Conservation (phyloP, 1,140 invertebrate genomes). For the Zaprionus davidi region DNA sequence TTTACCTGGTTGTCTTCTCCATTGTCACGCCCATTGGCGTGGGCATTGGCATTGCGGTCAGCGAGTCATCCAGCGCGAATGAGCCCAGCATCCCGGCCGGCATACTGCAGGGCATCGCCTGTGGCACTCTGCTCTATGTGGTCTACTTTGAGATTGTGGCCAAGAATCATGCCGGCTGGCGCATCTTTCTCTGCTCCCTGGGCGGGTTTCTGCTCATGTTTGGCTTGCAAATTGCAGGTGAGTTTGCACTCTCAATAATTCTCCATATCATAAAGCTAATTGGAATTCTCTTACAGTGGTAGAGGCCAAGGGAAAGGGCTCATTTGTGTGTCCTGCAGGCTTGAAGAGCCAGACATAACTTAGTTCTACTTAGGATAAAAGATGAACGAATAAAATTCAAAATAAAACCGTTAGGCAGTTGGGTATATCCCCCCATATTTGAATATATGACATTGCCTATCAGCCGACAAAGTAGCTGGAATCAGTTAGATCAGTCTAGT, state of each 20-base stretch:
- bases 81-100: slow-evolving; percentile 87
- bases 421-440: neutral
- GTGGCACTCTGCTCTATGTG: slow-evolving; percentile 93
- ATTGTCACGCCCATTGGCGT: slow-evolving; percentile 91
- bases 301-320: slow-evolving; percentile 50
- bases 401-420: no score
- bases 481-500: slow-evolving; percentile 7
- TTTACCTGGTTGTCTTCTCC: slow-evolving; percentile 91
- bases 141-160: slow-evolving; percentile 96
- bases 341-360: neutral
- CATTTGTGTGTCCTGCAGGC: slow-evolving; percentile 38
- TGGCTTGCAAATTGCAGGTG: slow-evolving; percentile 89
- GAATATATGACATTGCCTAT: slow-evolving; percentile 15
- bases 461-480: neutral
- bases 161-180: slow-evolving; percentile 89
- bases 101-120: slow-evolving; percentile 70
- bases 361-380: neutral
- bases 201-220: slow-evolving; percentile 91
- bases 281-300: slow-evolving; percentile 43
- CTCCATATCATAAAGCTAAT: neutral
- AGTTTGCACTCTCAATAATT: slow-evolving; percentile 84
- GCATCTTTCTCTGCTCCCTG: slow-evolving; percentile 89
- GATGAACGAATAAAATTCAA: neutral
- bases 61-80: slow-evolving; percentile 86
- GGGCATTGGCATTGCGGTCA: slow-evolving; percentile 88